Evolutionary conservation across 2,888 invertebrate species (phyloP), one percentile per base, ranked within the genome.

Genomic region (Drosophila subsilvestris): DNA sequence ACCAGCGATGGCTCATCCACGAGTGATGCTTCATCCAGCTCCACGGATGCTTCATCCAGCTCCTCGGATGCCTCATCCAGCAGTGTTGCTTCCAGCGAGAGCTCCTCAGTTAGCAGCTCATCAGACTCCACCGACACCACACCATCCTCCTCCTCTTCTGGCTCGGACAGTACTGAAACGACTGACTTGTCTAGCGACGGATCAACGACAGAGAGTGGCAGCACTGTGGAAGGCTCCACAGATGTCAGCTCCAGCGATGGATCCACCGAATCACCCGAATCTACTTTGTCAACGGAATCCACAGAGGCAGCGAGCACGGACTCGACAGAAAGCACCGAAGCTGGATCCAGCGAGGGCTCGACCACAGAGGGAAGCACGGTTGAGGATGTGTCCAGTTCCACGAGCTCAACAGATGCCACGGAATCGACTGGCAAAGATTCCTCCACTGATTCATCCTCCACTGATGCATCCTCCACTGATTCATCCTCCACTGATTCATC

Each of bases 1-100:
- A 86, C 79, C 2, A 29, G 43, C 10, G 75, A 73, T 7, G 53
- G 20, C 5, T 67, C 78, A 32, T 59, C 76, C 18, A 51, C 62
- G 6, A 68, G 59, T 17, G 78, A 71, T 6, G 58, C 49, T 17
- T 74, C 83, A 9, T 50, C 42, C 10, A 20, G 20, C 20, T 59
- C 76, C n/a, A 51, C 62, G 8, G 78, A 71, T 8, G 56, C 50
- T 18, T 72, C 80, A 9, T 50, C 42, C 10, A 22, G 22, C 12
- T 37, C 63, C 29, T 45, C 71, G 9, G 65, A 54, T 3, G 37
- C 18, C 37, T 53, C 42, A 4, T 37, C 20, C 22, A 29, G 29
- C 37, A 37, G 37, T n/a, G 37, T 14, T 7, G 14, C 37, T 7
- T 37, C 37, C 5, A 37, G 29, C 51, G 37, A 18, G 20, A 54